These are phyloP conservation scores for Drosophila seguyi DNA, from an alignment of 1,140 invertebrate genomes.

Conservation along the genomic window DNA sequence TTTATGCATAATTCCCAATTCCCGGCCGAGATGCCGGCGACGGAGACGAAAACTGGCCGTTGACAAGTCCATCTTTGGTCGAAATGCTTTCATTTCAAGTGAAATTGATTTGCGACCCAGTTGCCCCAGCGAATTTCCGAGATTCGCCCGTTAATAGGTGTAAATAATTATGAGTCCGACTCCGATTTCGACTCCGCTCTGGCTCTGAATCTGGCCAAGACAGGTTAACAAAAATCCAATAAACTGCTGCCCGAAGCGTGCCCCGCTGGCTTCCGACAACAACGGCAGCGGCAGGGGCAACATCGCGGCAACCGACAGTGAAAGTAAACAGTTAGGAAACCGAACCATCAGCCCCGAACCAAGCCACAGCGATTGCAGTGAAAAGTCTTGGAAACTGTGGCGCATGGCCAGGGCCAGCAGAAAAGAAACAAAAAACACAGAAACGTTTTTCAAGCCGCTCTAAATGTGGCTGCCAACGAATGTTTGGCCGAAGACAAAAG, in stretches of 20 bases:
- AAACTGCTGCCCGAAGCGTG: slow-evolving; percentile 61
- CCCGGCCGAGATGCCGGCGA: slow-evolving; percentile 4
- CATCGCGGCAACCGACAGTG: slow-evolving; percentile 68
- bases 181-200: slow-evolving; percentile 3
- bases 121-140: slow-evolving; percentile 70
- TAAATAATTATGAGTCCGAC: slow-evolving; percentile 72
- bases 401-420: slow-evolving; percentile 42
- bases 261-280: slow-evolving; percentile 65
- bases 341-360: slow-evolving; percentile 31
- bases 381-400: slow-evolving; percentile 66
- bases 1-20: slow-evolving; percentile 65
- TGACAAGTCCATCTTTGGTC: slow-evolving; percentile 70
- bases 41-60: slow-evolving; percentile 45
- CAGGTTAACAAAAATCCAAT: slow-evolving; percentile 48
- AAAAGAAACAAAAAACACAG: not conserved
- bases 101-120: slow-evolving; percentile 82
- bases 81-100: slow-evolving; percentile 78
- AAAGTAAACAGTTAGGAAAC: slow-evolving; percentile 77
- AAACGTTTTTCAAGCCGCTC: slow-evolving; percentile 44
- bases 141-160: slow-evolving; percentile 67
- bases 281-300: slow-evolving; percentile 24
- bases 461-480: slow-evolving; percentile 22
- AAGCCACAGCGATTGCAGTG: slow-evolving; percentile 59
- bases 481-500: slow-evolving; percentile 36
- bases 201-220: slow-evolving; percentile 42